Percentiles rank a stretch among this genome's conserved stretches.
These are phyloP conservation scores for Brevimyrus niger DNA, from an alignment of 2,113 vertebrate genomes.

Conservation along the genomic window DNA sequence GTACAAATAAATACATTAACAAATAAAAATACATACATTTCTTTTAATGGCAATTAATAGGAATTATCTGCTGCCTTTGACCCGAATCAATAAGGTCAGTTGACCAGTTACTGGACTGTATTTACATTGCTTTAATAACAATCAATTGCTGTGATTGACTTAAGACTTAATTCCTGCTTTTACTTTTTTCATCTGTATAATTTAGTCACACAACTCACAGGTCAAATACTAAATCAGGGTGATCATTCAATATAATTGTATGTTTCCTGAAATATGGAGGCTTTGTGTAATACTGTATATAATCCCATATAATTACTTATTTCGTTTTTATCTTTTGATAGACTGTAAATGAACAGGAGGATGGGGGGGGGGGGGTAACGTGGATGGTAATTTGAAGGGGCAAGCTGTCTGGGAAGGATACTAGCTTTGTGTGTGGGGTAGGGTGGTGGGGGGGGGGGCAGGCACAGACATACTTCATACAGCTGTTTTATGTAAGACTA, in stretches of 20 bases:
- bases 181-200: background rate
- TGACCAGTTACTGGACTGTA: background rate
- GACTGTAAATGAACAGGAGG: background rate
- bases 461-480: conserved; percentile 59
- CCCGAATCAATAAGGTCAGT: background rate
- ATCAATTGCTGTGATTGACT: background rate
- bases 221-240: background rate
- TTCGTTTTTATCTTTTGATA: background rate
- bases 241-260: background rate
- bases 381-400: conserved; percentile 13
- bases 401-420: conserved; percentile 54
- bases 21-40: background rate
- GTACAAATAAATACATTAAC: background rate
- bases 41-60: background rate
- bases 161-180: background rate
- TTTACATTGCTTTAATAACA: background rate
- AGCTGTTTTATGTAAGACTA: conserved; percentile 57
- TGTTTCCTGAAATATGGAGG: background rate
- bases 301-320: background rate
- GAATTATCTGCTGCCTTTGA: background rate
- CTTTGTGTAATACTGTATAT: background rate
- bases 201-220: background rate
- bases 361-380: background rate
- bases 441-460: conserved; percentile 13
- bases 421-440: conserved; percentile 50